Evolutionary conservation across 2,888 invertebrate genomes (phyloP).

Genomic region (Seira sanloemensis): DNA sequence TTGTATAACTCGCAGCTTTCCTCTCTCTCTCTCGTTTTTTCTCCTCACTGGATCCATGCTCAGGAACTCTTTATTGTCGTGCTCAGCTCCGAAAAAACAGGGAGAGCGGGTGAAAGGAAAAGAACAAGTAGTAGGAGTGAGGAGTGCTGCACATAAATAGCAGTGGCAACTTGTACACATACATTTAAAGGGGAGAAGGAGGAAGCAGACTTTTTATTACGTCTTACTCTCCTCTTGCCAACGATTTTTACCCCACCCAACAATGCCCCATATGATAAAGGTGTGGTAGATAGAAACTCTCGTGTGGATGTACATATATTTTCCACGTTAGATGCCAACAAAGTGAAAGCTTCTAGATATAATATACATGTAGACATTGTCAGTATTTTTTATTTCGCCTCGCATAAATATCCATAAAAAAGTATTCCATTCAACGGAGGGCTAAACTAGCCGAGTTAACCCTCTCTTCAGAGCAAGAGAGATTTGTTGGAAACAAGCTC

Average conservation of each 20-base stretch:
- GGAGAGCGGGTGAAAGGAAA: neutral
- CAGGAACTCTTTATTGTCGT: neutral
- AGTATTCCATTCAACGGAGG: neutral
- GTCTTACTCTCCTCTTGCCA: constrained; percentile 65
- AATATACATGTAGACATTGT: constrained; percentile 20
- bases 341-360: neutral
- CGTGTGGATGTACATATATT: neutral
- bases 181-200: constrained; percentile 39
- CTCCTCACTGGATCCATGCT: constrained; percentile 5
- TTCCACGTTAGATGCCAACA: constrained; percentile 16
- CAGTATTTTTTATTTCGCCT: constrained; percentile 30
- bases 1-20: neutral
- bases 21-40: neutral
- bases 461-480: neutral
- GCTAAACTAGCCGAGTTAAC: neutral
- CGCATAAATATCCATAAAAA: constrained; percentile 34
- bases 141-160: constrained; percentile 32
- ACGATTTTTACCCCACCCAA: constrained; percentile 63
- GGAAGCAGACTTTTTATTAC: constrained; percentile 57
- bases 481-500: constrained; percentile 4
- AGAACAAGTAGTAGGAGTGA: constrained; percentile 52
- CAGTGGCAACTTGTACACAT: constrained; percentile 24
- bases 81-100: constrained; percentile 2
- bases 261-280: constrained; percentile 57
- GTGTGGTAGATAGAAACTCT: constrained; percentile 51